phyloP scores from a whole-genome alignment of 2,888 invertebrate genomes.

The Nemurella pictetii region DNA sequence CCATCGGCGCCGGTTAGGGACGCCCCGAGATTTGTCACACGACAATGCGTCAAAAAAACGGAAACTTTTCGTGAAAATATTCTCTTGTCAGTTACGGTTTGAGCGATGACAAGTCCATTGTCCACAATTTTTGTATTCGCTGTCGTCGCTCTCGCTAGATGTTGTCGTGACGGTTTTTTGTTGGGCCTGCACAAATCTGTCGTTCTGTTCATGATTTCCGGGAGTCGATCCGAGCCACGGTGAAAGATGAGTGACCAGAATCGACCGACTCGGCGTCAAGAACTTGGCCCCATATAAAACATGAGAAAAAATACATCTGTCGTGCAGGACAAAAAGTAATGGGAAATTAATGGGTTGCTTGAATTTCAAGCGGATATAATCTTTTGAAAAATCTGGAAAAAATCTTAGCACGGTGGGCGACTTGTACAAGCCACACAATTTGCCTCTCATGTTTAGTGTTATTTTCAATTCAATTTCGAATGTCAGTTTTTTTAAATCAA shows the following conservation, averaged over 20 bases:
- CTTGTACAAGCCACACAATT: background rate
- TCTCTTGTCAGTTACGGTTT: constrained; percentile 33
- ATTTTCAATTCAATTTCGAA: no score
- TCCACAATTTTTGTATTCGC: constrained; percentile 8
- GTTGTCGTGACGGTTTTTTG: background rate
- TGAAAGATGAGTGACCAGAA: constrained; percentile 5
- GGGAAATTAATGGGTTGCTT: background rate
- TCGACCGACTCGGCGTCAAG: background rate
- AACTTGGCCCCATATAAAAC: background rate
- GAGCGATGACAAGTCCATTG: constrained; percentile 33
- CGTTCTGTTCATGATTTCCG: background rate
- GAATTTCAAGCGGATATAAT: background rate
- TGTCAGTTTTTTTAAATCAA: background rate
- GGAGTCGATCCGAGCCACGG: background rate
- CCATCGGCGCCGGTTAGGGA: background rate
- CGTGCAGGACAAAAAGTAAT: background rate
- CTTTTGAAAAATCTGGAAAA: background rate
- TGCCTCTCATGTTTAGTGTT: background rate
- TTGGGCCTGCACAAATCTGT: background rate
- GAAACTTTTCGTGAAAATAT: constrained; percentile 24
- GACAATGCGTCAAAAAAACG: background rate
- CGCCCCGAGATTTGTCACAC: background rate
- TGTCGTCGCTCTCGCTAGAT: background rate
- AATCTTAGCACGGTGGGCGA: background rate
- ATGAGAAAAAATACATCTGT: background rate